Percentiles rank a stretch among this genome's conserved stretches.
These are phyloP conservation scores for Puma concolor DNA, from an alignment of 2,113 vertebrate genomes.

Conservation along the genomic window DNA sequence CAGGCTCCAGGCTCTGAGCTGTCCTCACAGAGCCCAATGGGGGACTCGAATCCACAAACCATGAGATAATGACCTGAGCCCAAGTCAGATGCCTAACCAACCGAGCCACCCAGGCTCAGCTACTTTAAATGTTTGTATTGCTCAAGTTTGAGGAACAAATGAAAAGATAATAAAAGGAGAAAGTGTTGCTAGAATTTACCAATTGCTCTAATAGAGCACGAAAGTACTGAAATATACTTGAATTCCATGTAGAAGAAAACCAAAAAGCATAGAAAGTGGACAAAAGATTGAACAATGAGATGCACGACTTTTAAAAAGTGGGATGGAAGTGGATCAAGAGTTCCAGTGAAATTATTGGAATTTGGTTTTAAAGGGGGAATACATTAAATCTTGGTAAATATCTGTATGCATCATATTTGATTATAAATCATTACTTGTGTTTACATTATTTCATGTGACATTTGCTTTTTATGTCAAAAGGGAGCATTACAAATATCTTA, in stretches of 20 bases:
- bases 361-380: constrained; percentile 64
- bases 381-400: constrained; percentile 76
- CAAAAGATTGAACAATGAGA: not conserved
- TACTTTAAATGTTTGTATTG: not conserved
- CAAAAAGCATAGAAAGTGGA: not conserved
- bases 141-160: not conserved
- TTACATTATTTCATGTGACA: constrained; percentile 73
- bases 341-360: constrained; percentile 24
- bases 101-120: not conserved
- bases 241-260: not conserved
- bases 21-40: too few relatives aligned
- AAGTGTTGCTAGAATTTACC: not conserved
- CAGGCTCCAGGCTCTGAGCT: too few relatives aligned
- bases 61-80: too few relatives aligned
- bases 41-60: too few relatives aligned
- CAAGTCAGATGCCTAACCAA: too few relatives aligned
- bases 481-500: constrained; percentile 71
- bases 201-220: not conserved
- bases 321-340: not conserved
- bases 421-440: constrained; percentile 56
- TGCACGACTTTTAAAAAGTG: not conserved
- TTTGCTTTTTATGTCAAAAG: constrained; percentile 70
- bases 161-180: not conserved
- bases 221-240: not conserved
- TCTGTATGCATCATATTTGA: constrained; percentile 52